Percentiles rank a stretch among this genome's conserved stretches.
phyloP scores from a whole-genome alignment of 2,113 vertebrate genomes.

The Bucco capensis region DNA sequence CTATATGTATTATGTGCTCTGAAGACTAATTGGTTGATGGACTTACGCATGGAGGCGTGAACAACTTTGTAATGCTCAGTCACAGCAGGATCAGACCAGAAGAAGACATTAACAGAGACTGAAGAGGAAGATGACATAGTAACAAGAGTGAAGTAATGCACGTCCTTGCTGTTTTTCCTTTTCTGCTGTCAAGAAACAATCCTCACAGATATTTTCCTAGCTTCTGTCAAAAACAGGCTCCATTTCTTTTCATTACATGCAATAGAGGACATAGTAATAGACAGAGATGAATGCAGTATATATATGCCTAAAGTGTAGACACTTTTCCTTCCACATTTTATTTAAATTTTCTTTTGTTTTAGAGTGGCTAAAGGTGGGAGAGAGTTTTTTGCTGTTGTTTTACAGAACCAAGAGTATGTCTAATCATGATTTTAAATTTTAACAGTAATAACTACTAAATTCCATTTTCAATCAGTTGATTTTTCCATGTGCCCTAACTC shows the following conservation, averaged over 20 bases:
- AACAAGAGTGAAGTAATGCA: conserved; percentile 71
- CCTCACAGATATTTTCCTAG: background rate
- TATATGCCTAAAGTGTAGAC: background rate
- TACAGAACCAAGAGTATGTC: background rate
- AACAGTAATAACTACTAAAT: background rate
- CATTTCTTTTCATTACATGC: background rate
- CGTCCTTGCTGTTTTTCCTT: conserved; percentile 65
- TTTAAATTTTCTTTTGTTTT: background rate
- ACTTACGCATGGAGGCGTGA: conserved; percentile 83
- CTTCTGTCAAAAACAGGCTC: background rate
- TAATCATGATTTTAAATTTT: background rate
- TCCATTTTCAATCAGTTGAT: background rate
- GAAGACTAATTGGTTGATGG: conserved; percentile 77
- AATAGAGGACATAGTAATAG: background rate
- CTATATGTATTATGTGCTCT: conserved; percentile 81
- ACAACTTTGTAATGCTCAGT: conserved; percentile 86
- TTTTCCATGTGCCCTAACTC: background rate
- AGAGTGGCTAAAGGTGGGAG: background rate
- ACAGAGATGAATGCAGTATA: background rate
- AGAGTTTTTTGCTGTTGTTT: background rate
- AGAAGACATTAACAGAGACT: conserved; percentile 79
- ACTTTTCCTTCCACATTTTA: background rate
- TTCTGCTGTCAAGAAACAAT: background rate
- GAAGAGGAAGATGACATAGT: conserved; percentile 60
- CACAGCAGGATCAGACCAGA: conserved; percentile 79